Conservation (phyloP, 1,140 invertebrate species). For the Solenopsis invicta region DNA sequence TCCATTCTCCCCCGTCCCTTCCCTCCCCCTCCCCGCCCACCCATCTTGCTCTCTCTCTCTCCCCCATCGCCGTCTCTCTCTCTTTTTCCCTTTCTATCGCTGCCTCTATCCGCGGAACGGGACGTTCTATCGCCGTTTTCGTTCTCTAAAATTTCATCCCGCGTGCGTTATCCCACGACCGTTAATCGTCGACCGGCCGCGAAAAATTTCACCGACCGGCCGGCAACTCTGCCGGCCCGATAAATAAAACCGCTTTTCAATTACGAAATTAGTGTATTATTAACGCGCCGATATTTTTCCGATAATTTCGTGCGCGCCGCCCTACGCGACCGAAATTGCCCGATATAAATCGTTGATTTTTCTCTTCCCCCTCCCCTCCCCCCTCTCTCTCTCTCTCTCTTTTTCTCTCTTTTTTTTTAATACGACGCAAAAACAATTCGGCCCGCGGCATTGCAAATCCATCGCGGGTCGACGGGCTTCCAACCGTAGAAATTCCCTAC, state of each 20-base stretch:
- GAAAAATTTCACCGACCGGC: constrained; percentile 63
- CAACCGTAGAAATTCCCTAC: background rate
- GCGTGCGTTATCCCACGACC: constrained; percentile 61
- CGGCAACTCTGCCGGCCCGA: constrained; percentile 57
- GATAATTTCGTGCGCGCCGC: constrained; percentile 60
- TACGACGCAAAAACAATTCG: constrained; percentile 59
- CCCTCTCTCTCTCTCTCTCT: background rate
- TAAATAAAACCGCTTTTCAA: constrained; percentile 66
- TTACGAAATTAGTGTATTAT: constrained; percentile 66
- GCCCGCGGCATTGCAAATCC: constrained; percentile 28
- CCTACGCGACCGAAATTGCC: constrained; percentile 57
- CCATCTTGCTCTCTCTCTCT: background rate
- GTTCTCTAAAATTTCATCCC: constrained; percentile 64
- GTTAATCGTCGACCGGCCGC: constrained; percentile 63
- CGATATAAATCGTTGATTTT: constrained; percentile 65
- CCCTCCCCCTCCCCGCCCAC: background rate
- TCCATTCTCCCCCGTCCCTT: constrained; percentile 66
- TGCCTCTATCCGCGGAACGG: constrained; percentile 58
- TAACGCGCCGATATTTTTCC: constrained; percentile 65
- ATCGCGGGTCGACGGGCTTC: constrained; percentile 10
- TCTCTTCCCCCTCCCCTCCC: constrained; percentile 12
- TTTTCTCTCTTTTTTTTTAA: constrained; percentile 47
- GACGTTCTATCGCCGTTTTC: constrained; percentile 58
- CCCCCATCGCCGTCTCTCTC: constrained; percentile 38
- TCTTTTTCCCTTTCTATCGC: constrained; percentile 28